A percentile compares a stretch with the other conserved stretches of the same genome.
Evolutionary conservation across 2,888 invertebrate genomes (phyloP).

Genomic region (Eupithecia vulgata): DNA sequence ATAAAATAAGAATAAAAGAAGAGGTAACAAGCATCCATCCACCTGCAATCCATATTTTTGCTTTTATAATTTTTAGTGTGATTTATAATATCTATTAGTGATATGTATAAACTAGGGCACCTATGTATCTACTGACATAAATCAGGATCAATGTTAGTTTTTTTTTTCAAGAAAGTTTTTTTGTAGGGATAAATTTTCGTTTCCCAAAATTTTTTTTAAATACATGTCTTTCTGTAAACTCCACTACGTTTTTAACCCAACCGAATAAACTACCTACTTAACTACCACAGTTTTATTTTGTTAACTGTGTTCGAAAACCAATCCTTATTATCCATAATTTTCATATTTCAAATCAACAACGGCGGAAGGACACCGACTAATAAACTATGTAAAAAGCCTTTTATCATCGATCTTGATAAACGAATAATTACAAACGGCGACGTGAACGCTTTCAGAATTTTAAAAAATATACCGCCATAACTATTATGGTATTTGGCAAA

Average conservation of each 20-base stretch:
- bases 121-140: too few relatives aligned
- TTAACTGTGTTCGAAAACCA: constrained; percentile 4
- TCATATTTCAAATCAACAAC: constrained; percentile 49
- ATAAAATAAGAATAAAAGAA: too few relatives aligned
- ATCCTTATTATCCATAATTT: constrained; percentile 45
- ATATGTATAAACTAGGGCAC: too few relatives aligned
- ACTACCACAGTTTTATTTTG: background rate
- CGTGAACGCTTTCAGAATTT: constrained; percentile 70
- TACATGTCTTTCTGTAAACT: background rate
- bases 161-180: too few relatives aligned
- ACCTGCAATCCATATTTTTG: too few relatives aligned
- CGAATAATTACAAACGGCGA: constrained; percentile 74
- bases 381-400: constrained; percentile 64
- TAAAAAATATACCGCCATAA: constrained; percentile 70
- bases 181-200: too few relatives aligned
- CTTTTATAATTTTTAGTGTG: too few relatives aligned
- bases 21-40: too few relatives aligned
- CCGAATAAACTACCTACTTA: background rate
- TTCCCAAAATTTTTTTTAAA: too few relatives aligned
- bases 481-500: constrained; percentile 74
- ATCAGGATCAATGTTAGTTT: too few relatives aligned
- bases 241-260: background rate
- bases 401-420: constrained; percentile 80
- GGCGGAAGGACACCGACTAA: constrained; percentile 70
- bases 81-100: too few relatives aligned